Base-by-base conservation (phyloP, 2,888 invertebrate species). In the Mythimna loreyi region DNA sequence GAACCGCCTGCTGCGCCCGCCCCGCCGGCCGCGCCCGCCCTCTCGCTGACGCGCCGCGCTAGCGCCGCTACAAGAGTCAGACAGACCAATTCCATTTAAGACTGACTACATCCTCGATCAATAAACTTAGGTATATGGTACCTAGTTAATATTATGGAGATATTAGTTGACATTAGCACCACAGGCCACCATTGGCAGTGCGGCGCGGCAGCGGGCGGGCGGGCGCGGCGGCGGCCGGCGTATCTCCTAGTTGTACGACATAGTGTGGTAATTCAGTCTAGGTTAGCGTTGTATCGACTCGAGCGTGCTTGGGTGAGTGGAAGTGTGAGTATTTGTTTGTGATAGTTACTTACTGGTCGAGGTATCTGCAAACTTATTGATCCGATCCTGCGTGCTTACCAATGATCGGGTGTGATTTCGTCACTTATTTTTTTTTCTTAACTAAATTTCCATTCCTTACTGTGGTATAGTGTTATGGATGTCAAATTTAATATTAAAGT, bases 391-490 rank as follows among this genome's bases (percentile, higher is more conserved):
- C 78, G 85, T 81, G 86, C 83, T 85, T 85, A 83, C 87, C 87
- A 85, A 81, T 72, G 89, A 87, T 88, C 86, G 86, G 87, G 89
- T 90, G 92, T 92, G 92, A 92, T 91, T 92, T 90, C 90, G 88
- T 88, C 89, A 91, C 88, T 87, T 87, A 84, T 88, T 66, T 64
- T 84, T 87, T 91, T 92, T 92, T 93, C 89, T 92, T 87, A 91
- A 91, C 89, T 89, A 89, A 90, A 89, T 91, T 92, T 94, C 91
- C 95, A 95, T 95, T 95, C 95, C 95, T 94, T 93, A 93, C 93
- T 94, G 94, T 95, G 94, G 94, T 95, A 93, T 93, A 94, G 93
- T 89, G 90, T 93, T 92, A 92, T 93, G 91, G 91, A 94, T 91
- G 92, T 93, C 92, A 91, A 92, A 92, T 92, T 90, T 91, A 92